Conservation (phyloP, 2,113 vertebrate genomes). For the Peromyscus maniculatus region DNA sequence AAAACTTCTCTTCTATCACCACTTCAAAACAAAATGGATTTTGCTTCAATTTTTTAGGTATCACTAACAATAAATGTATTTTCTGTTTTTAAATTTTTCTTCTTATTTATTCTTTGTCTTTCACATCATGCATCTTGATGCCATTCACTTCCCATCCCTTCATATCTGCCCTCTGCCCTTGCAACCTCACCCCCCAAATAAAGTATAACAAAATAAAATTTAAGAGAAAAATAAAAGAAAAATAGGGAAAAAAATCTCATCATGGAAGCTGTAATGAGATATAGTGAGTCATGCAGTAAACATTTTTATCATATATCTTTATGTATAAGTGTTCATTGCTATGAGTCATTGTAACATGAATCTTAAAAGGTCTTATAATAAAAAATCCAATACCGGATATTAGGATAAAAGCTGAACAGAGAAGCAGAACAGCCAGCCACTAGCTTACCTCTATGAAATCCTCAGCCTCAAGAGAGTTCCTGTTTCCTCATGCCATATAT, state of each 20-base stretch:
- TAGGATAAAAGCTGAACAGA: too few relatives aligned
- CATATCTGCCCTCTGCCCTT: not conserved
- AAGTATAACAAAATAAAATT: not conserved
- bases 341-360: too few relatives aligned
- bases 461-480: too few relatives aligned
- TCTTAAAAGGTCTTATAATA: too few relatives aligned
- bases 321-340: too few relatives aligned
- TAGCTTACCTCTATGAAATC: too few relatives aligned
- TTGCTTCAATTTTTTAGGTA: not conserved
- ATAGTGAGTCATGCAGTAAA: too few relatives aligned
- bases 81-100: not conserved
- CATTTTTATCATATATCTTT: too few relatives aligned
- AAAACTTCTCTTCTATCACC: not conserved
- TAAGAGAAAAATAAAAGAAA: not conserved
- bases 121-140: not conserved
- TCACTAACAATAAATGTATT: not conserved
- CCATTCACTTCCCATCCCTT: not conserved
- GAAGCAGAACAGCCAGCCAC: too few relatives aligned
- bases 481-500: too few relatives aligned
- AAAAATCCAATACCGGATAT: too few relatives aligned
- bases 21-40: conserved; percentile 17
- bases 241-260: not conserved
- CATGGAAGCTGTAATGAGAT: not conserved
- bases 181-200: not conserved
- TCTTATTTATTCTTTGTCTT: not conserved